Evolutionary conservation across 2,113 vertebrate species (phyloP), one percentile per base, ranked within the genome.

Genomic region (Nannospalax galili): DNA sequence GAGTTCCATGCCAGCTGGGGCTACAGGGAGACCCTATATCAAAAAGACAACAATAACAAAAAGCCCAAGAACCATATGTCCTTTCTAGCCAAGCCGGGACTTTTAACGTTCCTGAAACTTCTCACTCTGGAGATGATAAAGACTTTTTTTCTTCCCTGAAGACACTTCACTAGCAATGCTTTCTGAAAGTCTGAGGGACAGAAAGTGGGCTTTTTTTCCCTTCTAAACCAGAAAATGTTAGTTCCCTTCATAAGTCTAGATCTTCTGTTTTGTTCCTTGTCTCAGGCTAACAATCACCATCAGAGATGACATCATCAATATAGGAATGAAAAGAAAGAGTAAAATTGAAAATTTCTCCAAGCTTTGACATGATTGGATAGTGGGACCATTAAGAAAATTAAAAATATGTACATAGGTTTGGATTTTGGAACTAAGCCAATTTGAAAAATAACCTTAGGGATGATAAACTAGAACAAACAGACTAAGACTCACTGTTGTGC

Each of bases 21-120:
- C 48, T 52, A 52, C 11, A 52, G 48, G 48, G 11, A 52, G 48
- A 52, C 11, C 48, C 11, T 11, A 52, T 52, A 6, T 52, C 48
- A 52, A 52, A 52, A 52, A 52, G 48, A 11, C 6, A 52, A 52
- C 48, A 52, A 52, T 11, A 52, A n/a, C n/a, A 52, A 52, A 64
- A 64, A 64, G 17, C 24, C 62, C 62, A 64, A 64, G 19, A 64
- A 20, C 24, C 17, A 84, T n/a, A n/a, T 90, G 73, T 67, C 80
- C 74, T 89, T 86, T 92, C 72, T 86, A 48, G n/a, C 89, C 20
- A 42, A 87, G 62, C 67, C 26, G 52, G 90, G 88, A 78, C 70
- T 92, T 92, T 72, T 7, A 64, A 60, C 74, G 11, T 5, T 87
- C 77, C 74, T 15, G 14, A 14, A 67, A 19, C 72, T 58, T n/a